Percentiles rank a stretch among this genome's conserved stretches.
phyloP scores from a whole-genome alignment of 1,140 invertebrate genomes.

The Drosophila chauvacae region DNA sequence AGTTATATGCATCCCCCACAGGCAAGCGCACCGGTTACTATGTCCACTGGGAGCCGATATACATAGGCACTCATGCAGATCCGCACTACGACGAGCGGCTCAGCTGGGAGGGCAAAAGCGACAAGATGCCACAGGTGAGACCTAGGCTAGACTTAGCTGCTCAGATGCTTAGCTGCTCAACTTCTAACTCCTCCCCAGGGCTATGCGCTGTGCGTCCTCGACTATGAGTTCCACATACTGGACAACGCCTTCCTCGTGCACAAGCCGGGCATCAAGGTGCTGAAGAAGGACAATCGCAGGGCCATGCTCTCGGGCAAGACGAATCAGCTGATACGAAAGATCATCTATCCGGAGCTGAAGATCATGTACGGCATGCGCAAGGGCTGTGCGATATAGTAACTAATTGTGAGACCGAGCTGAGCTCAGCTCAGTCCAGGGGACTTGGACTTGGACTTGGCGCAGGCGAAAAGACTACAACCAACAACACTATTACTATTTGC shows the following conservation, averaged over 20 bases:
- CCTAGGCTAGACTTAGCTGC: too few species aligned
- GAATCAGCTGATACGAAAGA: slow-evolving; percentile 91
- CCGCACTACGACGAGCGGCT: slow-evolving; percentile 95
- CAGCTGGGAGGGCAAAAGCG: slow-evolving; percentile 95
- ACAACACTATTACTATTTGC: slow-evolving; percentile 68
- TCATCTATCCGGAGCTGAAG: slow-evolving; percentile 93
- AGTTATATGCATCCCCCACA: not conserved
- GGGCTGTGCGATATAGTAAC: slow-evolving; percentile 91
- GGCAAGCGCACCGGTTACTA: slow-evolving; percentile 92
- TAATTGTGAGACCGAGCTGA: slow-evolving; percentile 76
- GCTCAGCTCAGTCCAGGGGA: slow-evolving; percentile 41
- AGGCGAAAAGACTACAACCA: slow-evolving; percentile 69
- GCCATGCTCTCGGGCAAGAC: slow-evolving; percentile 91
- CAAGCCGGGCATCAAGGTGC: slow-evolving; percentile 93
- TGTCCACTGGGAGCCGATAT: slow-evolving; percentile 96
- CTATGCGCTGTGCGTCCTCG: slow-evolving; percentile 93
- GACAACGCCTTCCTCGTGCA: slow-evolving; percentile 96
- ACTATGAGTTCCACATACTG: slow-evolving; percentile 95
- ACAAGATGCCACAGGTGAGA: slow-evolving; percentile 96
- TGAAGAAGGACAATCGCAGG: slow-evolving; percentile 90
- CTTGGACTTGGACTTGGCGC: slow-evolving; percentile 17
- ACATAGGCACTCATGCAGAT: slow-evolving; percentile 93
- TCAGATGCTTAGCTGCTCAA: too few species aligned
- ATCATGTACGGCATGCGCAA: slow-evolving; percentile 91
- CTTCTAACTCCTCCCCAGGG: slow-evolving; percentile 86